Evolutionary conservation across 2,888 invertebrate species (phyloP), one percentile per base, ranked within the genome.

Genomic region (Amiota mariae): DNA sequence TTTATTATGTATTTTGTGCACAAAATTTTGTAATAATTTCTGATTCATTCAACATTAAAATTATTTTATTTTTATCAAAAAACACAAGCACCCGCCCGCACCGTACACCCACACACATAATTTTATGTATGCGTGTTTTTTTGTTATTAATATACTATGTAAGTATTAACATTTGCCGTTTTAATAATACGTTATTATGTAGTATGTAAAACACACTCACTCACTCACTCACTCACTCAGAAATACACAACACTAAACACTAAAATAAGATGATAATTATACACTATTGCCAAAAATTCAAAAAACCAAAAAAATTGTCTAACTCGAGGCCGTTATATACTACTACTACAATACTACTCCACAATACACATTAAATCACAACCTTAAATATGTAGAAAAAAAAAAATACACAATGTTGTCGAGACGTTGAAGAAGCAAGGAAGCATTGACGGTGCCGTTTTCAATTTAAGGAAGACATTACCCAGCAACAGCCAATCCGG

Each of bases 401-500:
- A 36, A 36, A 36, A 70, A 74, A 80, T 78, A 78, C 75, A 72
- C 68, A 77, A 70, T 76, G 73, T 66, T 73, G 76, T 72, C 74
- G 77, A 73, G 36, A 36, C 36, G 36, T 36, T 36, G 36, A 75
- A 75, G 72, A 73, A 74, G 74, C 76, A 36, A 36, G 74, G 72
- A 81, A 79, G 72, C 77, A 76, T 78, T 75, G 73, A 71, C 72
- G 73, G 70, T 70, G 74, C 75, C 72, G 73, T 76, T 79, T 67
- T 61, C 73, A 67, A 77, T 74, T 71, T 71, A 48, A 61, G 59
- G 81, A 79, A 84, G 85, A 82, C 80, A 12, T 88, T 84, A 86
- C 87, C 87, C 87, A 88, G 88, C 88, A 88, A 89, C 87, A 88
- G 87, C 87, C 89, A 88, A 89, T 87, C 89, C 89, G 88, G 89